Conservation (phyloP, 1,140 invertebrate genomes). For the Drosophila oshimai region DNA sequence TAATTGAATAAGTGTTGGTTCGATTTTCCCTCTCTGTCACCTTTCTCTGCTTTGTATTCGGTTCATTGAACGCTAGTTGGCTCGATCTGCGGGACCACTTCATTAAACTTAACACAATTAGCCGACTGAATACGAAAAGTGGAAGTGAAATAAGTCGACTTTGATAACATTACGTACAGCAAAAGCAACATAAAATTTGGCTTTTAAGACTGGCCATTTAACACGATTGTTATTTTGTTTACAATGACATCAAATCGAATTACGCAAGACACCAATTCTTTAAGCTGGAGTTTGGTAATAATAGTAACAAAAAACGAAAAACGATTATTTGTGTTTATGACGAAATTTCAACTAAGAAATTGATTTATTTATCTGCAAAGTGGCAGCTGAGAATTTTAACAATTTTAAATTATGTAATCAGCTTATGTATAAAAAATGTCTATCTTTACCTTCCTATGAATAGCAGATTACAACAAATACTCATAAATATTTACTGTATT, state of each 20-base stretch:
- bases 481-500: too few relatives aligned
- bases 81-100: conserved; percentile 19
- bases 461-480: too few relatives aligned
- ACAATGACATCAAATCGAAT: conserved; percentile 13
- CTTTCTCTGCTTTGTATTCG: conserved; percentile 17
- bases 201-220: conserved; percentile 6
- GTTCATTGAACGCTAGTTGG: conserved; percentile 39
- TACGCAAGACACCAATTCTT: neutral
- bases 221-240: conserved; percentile 1
- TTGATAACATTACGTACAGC: conserved; percentile 16
- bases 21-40: conserved; percentile 17
- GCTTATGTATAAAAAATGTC: too few relatives aligned
- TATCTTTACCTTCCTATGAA: too few relatives aligned
- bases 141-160: conserved; percentile 12
- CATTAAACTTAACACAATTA: conserved; percentile 42
- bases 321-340: neutral
- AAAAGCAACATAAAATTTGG: neutral
- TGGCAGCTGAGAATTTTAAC: neutral
- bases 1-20: conserved; percentile 40
- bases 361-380: neutral
- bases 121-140: conserved; percentile 34
- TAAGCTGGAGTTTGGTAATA: neutral
- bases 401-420: neutral
- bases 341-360: neutral
- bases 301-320: neutral